Percentiles rank a stretch among this genome's conserved stretches.
Evolutionary conservation across 2,888 invertebrate species (phyloP).

Genomic region (Rhodophaea formosa): DNA sequence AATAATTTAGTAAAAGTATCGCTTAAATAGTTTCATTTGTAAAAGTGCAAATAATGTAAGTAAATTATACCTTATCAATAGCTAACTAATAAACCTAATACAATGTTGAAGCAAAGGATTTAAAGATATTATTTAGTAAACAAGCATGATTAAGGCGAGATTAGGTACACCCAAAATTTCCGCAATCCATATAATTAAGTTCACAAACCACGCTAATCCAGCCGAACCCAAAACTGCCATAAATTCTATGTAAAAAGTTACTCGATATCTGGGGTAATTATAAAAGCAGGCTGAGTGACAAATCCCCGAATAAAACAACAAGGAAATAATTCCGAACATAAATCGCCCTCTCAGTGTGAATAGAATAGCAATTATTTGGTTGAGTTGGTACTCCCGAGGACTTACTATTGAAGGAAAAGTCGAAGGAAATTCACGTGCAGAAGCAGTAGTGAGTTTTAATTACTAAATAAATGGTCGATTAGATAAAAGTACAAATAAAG

Average conservation of each 20-base stretch:
- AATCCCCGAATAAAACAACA: constrained; percentile 81
- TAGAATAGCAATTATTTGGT: constrained; percentile 82
- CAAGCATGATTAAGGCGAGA: constrained; percentile 29
- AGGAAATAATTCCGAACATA: constrained; percentile 79
- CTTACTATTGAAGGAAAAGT: constrained; percentile 36
- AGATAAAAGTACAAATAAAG: too few species aligned
- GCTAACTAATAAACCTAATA: too few species aligned
- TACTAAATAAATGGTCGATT: too few species aligned
- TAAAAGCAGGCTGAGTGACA: constrained; percentile 77
- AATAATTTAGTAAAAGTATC: background rate
- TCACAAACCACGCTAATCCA: constrained; percentile 51
- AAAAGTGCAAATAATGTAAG: background rate
- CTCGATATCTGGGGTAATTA: constrained; percentile 75
- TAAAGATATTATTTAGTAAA: background rate
- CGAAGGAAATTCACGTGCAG: constrained; percentile 11
- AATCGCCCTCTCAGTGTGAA: constrained; percentile 78
- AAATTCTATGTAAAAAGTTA: constrained; percentile 73
- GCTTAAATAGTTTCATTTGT: background rate
- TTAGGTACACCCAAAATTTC: constrained; percentile 43
- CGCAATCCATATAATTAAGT: constrained; percentile 54
- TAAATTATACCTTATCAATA: too few species aligned
- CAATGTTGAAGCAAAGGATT: too few species aligned
- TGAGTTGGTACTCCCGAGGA: constrained; percentile 62
- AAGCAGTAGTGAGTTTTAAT: too few species aligned
- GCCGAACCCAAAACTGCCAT: constrained; percentile 54